These are phyloP conservation scores for Cantharis rustica DNA, from an alignment of 2,888 invertebrate genomes.

Conservation along the genomic window DNA sequence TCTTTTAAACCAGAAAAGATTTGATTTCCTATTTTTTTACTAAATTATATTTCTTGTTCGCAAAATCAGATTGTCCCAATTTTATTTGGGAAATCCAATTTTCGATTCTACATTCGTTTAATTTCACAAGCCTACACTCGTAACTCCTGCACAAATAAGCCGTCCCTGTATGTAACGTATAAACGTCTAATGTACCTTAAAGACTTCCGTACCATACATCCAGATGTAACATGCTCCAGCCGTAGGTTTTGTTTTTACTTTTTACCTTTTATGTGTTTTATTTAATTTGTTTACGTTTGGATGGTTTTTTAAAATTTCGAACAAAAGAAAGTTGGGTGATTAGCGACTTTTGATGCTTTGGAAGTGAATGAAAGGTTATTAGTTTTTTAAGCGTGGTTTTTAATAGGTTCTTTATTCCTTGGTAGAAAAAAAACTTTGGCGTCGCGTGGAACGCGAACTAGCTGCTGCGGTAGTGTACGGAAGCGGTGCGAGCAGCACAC, in stretches of 20 bases:
- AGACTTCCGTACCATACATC: background rate
- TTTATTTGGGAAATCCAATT: background rate
- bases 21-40: background rate
- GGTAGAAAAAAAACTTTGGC: constrained; percentile 34
- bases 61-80: background rate
- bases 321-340: background rate
- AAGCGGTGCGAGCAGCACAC: constrained; percentile 36
- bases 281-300: no score
- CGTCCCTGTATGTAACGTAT: background rate
- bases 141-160: background rate
- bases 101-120: background rate
- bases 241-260: background rate
- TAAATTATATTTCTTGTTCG: background rate
- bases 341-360: background rate
- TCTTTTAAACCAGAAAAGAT: background rate
- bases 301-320: background rate
- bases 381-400: background rate
- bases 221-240: background rate
- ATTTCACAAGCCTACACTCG: background rate
- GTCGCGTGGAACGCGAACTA: constrained; percentile 38
- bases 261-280: background rate
- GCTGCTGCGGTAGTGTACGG: constrained; percentile 30
- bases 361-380: background rate
- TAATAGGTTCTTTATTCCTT: constrained; percentile 34
- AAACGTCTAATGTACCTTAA: background rate